These are phyloP conservation scores for Riparia riparia DNA, from an alignment of 2,113 vertebrate species.

Conservation along the genomic window DNA sequence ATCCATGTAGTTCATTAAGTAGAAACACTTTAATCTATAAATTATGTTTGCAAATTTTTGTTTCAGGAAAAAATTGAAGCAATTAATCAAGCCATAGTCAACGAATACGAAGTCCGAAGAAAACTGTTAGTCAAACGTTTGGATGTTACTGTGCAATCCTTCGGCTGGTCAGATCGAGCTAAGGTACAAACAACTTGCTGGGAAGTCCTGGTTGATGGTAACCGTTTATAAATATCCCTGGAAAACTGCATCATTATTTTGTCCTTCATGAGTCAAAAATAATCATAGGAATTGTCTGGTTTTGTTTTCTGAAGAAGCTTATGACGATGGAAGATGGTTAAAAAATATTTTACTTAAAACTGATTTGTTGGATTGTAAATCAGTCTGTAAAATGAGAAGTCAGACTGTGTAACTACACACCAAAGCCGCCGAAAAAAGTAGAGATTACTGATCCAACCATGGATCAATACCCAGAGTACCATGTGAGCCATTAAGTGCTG, in stretches of 20 bases:
- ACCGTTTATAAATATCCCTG: not conserved
- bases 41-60: constrained; percentile 19
- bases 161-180: constrained; percentile 96
- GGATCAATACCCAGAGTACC: not conserved
- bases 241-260: not conserved
- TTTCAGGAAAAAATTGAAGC: constrained; percentile 96
- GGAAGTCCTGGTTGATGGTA: not conserved
- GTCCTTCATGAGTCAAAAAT: not conserved
- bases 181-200: constrained; percentile 82
- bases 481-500: not conserved
- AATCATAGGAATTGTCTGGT: not conserved
- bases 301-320: not conserved
- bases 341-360: not conserved
- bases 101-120: constrained; percentile 95
- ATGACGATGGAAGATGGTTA: not conserved
- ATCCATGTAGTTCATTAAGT: not conserved
- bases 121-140: constrained; percentile 97
- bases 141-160: constrained; percentile 97
- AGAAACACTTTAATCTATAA: not conserved
- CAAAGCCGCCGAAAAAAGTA: not conserved
- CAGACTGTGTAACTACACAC: accelerated
- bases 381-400: not conserved
- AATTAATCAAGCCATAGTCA: constrained; percentile 94
- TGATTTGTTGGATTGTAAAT: not conserved
- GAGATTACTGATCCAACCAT: not conserved